Evolutionary conservation across 2,113 vertebrate genomes (phyloP), one percentile per base, ranked within the genome.

Genomic region (Sialia sialis): DNA sequence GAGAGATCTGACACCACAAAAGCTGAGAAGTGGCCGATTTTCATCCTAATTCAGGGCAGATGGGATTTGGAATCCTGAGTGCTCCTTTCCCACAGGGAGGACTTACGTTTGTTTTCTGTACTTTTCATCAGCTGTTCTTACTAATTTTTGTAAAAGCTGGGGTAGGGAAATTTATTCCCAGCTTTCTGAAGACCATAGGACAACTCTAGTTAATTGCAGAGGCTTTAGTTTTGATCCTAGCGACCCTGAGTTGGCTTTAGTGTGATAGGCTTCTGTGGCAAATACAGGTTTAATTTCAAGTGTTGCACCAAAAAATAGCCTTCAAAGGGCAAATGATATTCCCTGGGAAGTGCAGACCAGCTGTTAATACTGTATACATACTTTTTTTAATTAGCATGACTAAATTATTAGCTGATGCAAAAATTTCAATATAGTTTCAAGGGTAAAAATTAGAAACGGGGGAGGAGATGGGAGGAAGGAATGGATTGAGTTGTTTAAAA

Each of bases 31-130:
- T 39, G 16, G 21, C 2, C 0, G 8, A 48, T 36, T 51, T 82
- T 70, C 23, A 10, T 46, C 49, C 36, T 89, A 0, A 0, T 75
- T 87, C 38, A 15, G 0, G 0, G 55, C 59, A 60, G 22, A 41
- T 43, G 13, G 12, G 41, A 39, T 92, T 83, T 38, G 0, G 0
- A 0, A 2, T 76, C 38, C 32, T 0, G 0, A 4, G 4, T 38
- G 36, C 13, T 87, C 51, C 21, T 7, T 74, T 81, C 68, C 29
- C 13, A 1, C 32, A 4, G 18, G 26, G 16, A 1, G 1, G 8
- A 30, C 11, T 76, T 68, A 20, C 0, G 0, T 69, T 89, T 70
- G 54, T 7, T 91, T 51, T 81, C 58, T 1, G 1, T 64, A 16
- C 11, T 74, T 77, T 23, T 62, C 16, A 21, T 52, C 2, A 9